Base-by-base conservation (phyloP, 2,113 vertebrate genomes). In the human (Homo sapiens) region DNA sequence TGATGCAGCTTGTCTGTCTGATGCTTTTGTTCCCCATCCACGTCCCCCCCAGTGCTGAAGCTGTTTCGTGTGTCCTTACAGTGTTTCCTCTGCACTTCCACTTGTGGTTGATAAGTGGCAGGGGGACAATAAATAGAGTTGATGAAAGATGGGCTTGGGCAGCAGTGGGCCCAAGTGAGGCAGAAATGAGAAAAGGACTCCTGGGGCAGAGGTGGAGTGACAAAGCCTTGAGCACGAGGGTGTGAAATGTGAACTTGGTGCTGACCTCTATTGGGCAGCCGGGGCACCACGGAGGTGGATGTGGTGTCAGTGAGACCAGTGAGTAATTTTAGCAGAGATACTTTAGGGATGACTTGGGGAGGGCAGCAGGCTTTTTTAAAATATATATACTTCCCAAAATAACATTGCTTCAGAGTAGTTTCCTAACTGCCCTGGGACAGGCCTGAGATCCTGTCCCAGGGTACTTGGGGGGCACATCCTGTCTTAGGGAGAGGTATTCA, bases 251-350 rank as follows among this genome's bases (percentile, higher is more conserved):
- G 83, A 95, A 97, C 95, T 92, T 95, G 84, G 43, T 83, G 68
- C 89, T 45, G 8, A 80, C 59, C 76, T 90, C 48, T 92, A 30
- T 43, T 50, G 83, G 81, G 82, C 68, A 93, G 30, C 38, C 45
- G 52, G 88, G 92, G 89, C 80, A 87, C 90, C 59, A 52, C 14
- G 55, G 89, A 81, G 38, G n/a, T 76, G 35, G 91, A 57, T 72
- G 81, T 90, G 80, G 27, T 96, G n/a, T 87, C 23, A 11, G 61
- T 76, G 57, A 97, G 90, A 87, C 45, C 64, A 92, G 43, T 52
- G 68, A 93, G 64, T 96, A 94, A 97, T 93, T 97, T 97, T 97
- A 97, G 92, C 64, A 82, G 80, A 38, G 30, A 92, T 94, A 92
- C 92, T 95, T 96, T 90, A 90, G 79, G 73, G 70, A 35, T 89